Percentiles rank a stretch among this genome's conserved stretches.
Evolutionary conservation across 2,113 vertebrate species (phyloP).

Genomic region (Cervus canadensis): DNA sequence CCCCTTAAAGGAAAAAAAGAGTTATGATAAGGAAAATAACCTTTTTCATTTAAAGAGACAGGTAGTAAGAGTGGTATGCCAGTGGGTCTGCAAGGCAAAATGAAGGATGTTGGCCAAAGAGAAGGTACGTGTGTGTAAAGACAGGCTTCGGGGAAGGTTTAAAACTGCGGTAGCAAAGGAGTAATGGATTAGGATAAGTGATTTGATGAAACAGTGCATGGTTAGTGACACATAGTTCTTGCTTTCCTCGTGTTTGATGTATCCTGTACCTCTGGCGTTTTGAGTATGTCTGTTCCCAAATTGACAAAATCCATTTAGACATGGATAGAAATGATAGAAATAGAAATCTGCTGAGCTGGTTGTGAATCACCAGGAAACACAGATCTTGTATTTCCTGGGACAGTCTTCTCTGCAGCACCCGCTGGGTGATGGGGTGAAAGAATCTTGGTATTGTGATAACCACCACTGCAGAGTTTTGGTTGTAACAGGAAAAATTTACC

Average conservation of each 20-base stretch:
- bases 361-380: background rate
- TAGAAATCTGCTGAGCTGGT: background rate
- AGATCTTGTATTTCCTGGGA: background rate
- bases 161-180: background rate
- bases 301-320: background rate
- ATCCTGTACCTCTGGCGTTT: background rate
- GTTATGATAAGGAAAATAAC: background rate
- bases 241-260: background rate
- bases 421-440: background rate
- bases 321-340: background rate
- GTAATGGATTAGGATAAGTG: background rate
- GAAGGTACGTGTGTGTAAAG: background rate
- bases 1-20: background rate
- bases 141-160: background rate
- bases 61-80: background rate
- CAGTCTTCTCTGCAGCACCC: background rate
- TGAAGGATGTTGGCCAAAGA: background rate
- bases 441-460: background rate
- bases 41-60: background rate
- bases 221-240: background rate
- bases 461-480: background rate
- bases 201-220: background rate
- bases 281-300: slow-evolving; percentile 10
- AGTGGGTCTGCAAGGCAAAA: background rate
- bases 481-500: background rate